phyloP scores from a whole-genome alignment of 1,140 invertebrate species.

The Drosophila bocki region DNA sequence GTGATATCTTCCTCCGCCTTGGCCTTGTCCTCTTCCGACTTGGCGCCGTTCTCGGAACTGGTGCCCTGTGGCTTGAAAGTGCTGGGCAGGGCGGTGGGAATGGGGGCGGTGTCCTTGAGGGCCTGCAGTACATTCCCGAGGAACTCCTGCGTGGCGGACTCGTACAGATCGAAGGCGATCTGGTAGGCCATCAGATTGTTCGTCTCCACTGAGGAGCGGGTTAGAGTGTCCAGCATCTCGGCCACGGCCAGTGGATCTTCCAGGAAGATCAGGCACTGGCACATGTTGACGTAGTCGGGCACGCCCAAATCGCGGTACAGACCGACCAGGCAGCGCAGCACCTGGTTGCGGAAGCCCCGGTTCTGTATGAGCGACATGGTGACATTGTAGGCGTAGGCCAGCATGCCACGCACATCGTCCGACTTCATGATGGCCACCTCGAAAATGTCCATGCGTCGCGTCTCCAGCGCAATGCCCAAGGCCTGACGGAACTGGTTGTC shows the following conservation, averaged over 20 bases:
- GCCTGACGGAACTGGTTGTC: slow-evolving; percentile 97
- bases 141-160: slow-evolving; percentile 99
- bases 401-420: slow-evolving; percentile 95
- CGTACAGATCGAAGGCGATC: slow-evolving; percentile 99
- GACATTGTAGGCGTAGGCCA: slow-evolving; percentile 97
- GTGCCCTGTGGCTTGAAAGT: slow-evolving; percentile 89
- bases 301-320: slow-evolving; percentile 94
- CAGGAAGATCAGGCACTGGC: slow-evolving; percentile 97
- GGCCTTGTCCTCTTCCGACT: slow-evolving; percentile 85
- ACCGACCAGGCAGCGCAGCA: slow-evolving; percentile 94
- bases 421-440: slow-evolving; percentile 95
- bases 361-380: slow-evolving; percentile 98
- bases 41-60: slow-evolving; percentile 79
- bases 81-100: slow-evolving; percentile 90
- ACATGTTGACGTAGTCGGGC: slow-evolving; percentile 98
- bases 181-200: slow-evolving; percentile 97
- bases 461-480: slow-evolving; percentile 97
- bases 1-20: slow-evolving; percentile 84
- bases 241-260: slow-evolving; percentile 97
- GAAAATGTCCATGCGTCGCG: slow-evolving; percentile 97
- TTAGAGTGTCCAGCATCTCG: slow-evolving; percentile 95
- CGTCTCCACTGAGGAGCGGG: slow-evolving; percentile 90
- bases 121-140: slow-evolving; percentile 94
- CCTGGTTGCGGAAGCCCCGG: slow-evolving; percentile 95
- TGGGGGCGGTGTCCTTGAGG: slow-evolving; percentile 92